Evolutionary conservation across 2,888 invertebrate species (phyloP), one percentile per base, ranked within the genome.

Genomic region (Taphrorychus bicolor): DNA sequence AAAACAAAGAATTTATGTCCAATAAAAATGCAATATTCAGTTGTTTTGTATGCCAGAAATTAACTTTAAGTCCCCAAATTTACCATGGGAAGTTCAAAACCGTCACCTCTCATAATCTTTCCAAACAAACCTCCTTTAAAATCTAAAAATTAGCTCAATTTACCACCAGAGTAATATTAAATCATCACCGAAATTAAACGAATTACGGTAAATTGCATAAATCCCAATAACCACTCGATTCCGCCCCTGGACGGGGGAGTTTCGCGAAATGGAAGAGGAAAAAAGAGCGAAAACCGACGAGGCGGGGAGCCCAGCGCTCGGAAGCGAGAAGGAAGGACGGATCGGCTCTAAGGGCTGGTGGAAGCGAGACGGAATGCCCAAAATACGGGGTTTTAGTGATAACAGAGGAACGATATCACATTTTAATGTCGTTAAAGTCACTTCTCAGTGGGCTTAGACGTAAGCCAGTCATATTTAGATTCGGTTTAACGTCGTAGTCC

Each of bases 341-440:
- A 58, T 42, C 22, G 32, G 24, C 54, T 53, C 52, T 40, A 42
- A 59, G 49, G 67, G 60, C 7, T 49, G 42, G 54, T 21, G 51
- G 11, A 48, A 45, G 60, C 56, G 59, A 57, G 48, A 53, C 57
- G 69, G 49, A 32, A 64, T 16, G 22, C 21, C n/a, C 41, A 45
- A 59, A 66, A 66, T 69, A 72, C 64, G 69, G 69, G 70, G 69
- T 71, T 74, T 73, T 73, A 74, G 74, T 79, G 82, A 82, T 81
- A 82, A 82, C 80, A 81, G 81, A 81, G 81, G 82, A 82, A 81
- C 81, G 81, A 81, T 82, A 83, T 83, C 83, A 83, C 80, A 80
- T 80, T 81, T 82, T 83, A 83, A 83, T 83, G 79, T 81, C 79
- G 83, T 83, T 83, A 83, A 82, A 82, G 80, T 82, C 82, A 82